These are phyloP conservation scores for Xestia c-nigrum DNA, from an alignment of 2,888 invertebrate species.

Conservation along the genomic window DNA sequence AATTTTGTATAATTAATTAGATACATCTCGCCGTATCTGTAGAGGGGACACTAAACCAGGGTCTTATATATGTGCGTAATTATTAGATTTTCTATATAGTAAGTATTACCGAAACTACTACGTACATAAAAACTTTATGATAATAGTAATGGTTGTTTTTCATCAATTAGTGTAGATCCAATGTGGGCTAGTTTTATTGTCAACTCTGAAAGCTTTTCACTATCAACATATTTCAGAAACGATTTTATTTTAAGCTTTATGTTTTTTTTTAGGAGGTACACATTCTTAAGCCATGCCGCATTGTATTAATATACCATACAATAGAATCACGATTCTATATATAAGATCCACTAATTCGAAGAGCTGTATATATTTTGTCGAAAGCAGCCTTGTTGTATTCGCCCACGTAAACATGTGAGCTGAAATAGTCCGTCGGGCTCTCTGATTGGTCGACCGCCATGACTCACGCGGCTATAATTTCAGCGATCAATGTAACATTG, in stretches of 20 bases:
- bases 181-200: constrained; percentile 5
- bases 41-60: not conserved
- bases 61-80: not conserved
- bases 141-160: not conserved
- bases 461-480: constrained; percentile 84
- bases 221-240: not conserved
- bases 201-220: constrained; percentile 13
- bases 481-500: constrained; percentile 83
- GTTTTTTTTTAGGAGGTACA: not conserved
- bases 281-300: constrained; percentile 41
- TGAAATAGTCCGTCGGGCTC: constrained; percentile 80
- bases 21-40: not conserved
- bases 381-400: constrained; percentile 86
- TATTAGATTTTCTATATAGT: not conserved
- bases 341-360: constrained; percentile 79
- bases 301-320: constrained; percentile 59
- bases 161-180: constrained; percentile 7
- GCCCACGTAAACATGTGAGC: constrained; percentile 82
- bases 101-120: not conserved
- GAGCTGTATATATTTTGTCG: constrained; percentile 79
- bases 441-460: constrained; percentile 77
- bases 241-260: constrained; percentile 4
- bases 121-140: not conserved
- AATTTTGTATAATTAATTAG: not conserved
- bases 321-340: constrained; percentile 75